Percentiles rank a stretch among this genome's conserved stretches.
phyloP scores from a whole-genome alignment of 2,797 vertebrate genomes.

The Tinamus major region DNA sequence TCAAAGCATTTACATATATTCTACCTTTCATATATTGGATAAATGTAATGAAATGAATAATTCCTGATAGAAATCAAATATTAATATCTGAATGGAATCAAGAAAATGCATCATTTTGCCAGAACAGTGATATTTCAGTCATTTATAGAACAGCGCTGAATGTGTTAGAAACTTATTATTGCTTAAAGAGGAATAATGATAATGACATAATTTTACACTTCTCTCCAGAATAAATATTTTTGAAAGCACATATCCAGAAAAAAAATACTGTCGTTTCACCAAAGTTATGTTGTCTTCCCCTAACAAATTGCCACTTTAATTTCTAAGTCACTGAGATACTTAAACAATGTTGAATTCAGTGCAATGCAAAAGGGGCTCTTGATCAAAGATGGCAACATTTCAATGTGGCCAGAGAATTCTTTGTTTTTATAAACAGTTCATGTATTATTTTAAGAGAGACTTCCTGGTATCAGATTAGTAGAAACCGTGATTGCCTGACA shows the following conservation, averaged over 20 bases:
- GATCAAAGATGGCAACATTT: not conserved
- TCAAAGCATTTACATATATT: not conserved
- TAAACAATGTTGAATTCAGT: slow-evolving; percentile 41
- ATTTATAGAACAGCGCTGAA: not conserved
- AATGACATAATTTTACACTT: slow-evolving; percentile 18
- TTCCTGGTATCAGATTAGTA: not conserved
- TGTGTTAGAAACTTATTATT: slow-evolving; percentile 21
- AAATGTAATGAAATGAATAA: not conserved
- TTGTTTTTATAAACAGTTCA: not conserved
- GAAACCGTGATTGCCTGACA: not conserved
- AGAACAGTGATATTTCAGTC: not conserved
- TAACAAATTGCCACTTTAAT: slow-evolving; percentile 1
- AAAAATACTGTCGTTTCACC: not conserved
- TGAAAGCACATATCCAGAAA: slow-evolving; percentile 17
- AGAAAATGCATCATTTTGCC: not conserved
- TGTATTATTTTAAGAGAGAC: not conserved
- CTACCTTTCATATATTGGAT: not conserved
- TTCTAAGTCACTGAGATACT: slow-evolving; percentile 27
- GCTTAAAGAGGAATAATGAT: slow-evolving; percentile 39
- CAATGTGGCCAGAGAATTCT: slow-evolving; percentile 6
- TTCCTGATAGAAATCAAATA: not conserved
- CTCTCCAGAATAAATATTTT: slow-evolving; percentile 41
- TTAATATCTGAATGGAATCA: not conserved
- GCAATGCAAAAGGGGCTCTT: not conserved
- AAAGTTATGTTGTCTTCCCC: slow-evolving; percentile 13